Percentiles rank a stretch among this genome's conserved stretches.
Conservation (phyloP, 2,888 invertebrate species). For the Sinohyriopsis cumingii region DNA sequence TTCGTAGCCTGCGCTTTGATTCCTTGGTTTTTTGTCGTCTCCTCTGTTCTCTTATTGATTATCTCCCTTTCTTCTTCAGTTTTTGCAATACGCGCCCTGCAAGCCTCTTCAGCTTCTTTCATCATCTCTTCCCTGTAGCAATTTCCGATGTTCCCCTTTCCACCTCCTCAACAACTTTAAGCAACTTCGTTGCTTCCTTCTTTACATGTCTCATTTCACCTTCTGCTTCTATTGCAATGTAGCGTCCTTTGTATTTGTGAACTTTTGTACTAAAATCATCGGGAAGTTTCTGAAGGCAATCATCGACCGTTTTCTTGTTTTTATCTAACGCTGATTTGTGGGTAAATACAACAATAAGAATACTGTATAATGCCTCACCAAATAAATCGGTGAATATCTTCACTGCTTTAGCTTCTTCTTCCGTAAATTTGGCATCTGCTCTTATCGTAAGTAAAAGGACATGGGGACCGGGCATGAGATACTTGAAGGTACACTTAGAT, state of each 20-base stretch:
- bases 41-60: no score
- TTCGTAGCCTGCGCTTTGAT: no score
- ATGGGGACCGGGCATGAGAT: not conserved
- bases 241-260: not conserved
- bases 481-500: not conserved
- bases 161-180: no score
- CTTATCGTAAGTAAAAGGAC: not conserved
- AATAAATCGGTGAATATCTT: not conserved
- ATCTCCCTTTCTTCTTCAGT: no score
- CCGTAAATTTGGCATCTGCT: slow-evolving; percentile 2
- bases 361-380: slow-evolving; percentile 4
- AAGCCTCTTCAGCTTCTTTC: no score
- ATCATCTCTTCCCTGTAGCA: no score
- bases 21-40: no score
- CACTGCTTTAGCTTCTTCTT: slow-evolving; percentile 5
- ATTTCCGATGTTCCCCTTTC: no score
- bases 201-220: not conserved
- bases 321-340: not conserved
- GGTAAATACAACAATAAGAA: slow-evolving; percentile 6
- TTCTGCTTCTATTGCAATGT: not conserved
- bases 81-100: no score
- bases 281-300: not conserved
- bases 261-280: not conserved
- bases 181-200: no score
- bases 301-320: not conserved